Evolutionary conservation across 2,113 vertebrate genomes (phyloP), one percentile per base, ranked within the genome.

Genomic region (Brienomyrus brachyistius): DNA sequence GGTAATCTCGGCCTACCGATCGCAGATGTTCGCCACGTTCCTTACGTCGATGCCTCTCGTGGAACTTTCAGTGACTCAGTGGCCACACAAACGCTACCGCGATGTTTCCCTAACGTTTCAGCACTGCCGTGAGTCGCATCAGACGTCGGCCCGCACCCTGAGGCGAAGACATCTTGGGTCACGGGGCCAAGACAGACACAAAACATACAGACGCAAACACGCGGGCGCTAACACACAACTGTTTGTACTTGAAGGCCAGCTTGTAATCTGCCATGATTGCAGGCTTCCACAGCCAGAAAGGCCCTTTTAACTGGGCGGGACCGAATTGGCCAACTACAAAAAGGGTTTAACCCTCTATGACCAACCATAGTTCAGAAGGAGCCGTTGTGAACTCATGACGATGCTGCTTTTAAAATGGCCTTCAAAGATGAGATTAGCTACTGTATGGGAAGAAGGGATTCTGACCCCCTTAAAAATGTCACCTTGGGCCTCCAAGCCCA

Each of bases 391-490:
- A 84, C 45, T 43, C 54, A 89, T 4, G 52, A 88, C 80, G 91
- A 90, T 88, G 88, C 90, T 54, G 92, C 89, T 91, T 47, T 10
- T 9, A 31, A 9, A 83, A 45, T 83, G 43, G 17, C 77, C 15
- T 45, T 23, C 43, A 21, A 43, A 82, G 19, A 40, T 15, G 8
- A 19, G 15, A 45, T n/a, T 43, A 19, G 40, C 40, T 82, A 74
- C n/a, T 11, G 10, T 31, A 10, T 1, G 9, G n/a, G 62, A 27
- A 27, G 62, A 0, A 27, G 62, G 27, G 13, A 66, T 27, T 27
- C 23, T 66, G n/a, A 27, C 1, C 62, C 59, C 59, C 59, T 19
- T 4, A 19, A 35, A 74, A 74, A 77, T 40, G 70, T 77, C 70
- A 31, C 70, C 1, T 40, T 13, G 1, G 31, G 66, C 4, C 27